Evolutionary conservation across 2,888 invertebrate genomes (phyloP), one percentile per base, ranked within the genome.

Genomic region (Drosophila eohydei): DNA sequence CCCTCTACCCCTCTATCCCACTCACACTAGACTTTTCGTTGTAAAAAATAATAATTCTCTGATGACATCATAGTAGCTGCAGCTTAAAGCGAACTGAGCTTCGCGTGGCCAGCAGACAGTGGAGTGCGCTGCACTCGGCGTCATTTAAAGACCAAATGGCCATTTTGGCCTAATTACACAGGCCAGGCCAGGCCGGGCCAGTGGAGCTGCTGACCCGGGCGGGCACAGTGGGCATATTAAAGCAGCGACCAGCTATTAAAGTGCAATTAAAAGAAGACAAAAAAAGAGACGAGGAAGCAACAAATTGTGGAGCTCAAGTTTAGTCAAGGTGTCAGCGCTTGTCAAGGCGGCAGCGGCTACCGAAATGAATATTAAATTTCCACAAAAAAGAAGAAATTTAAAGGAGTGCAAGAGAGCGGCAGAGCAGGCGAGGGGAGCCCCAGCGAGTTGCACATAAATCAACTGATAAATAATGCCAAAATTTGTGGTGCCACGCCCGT

Each of bases 321-420:
- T 80, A 85, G 70, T 80, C 80, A 70, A 84, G 82, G 88, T 88
- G 88, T 88, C 88, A 90, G 85, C 90, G 88, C 79, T 72, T 88
- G 90, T 88, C 89, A 89, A 68, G 50, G 73, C 67, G 58, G 51
- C 62, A 54, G 65, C 54, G 61, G 80, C 90, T 90, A 90, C 89
- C 71, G 85, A 61, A 76, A 67, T 68, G 65, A 77, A 89, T 88
- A 88, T 88, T 88, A 90, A 87, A 90, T 88, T 88, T 90, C 89
- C 74, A 73, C 73, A 67, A 56, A 43, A 41, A 16, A 28, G 26
- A 41, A 50, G 34, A 34, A 55, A 32, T 34, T 63, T 48, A 50
- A 69, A 62, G 1, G 51, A 59, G 48, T 7, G n/a, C 44, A 8
- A n/a, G 34, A 55, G 41, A 40, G 16, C n/a, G n/a, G n/a, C n/a